Evolutionary conservation across 2,888 invertebrate genomes (phyloP), one percentile per base, ranked within the genome.

Genomic region (Eupelmus urozonus): DNA sequence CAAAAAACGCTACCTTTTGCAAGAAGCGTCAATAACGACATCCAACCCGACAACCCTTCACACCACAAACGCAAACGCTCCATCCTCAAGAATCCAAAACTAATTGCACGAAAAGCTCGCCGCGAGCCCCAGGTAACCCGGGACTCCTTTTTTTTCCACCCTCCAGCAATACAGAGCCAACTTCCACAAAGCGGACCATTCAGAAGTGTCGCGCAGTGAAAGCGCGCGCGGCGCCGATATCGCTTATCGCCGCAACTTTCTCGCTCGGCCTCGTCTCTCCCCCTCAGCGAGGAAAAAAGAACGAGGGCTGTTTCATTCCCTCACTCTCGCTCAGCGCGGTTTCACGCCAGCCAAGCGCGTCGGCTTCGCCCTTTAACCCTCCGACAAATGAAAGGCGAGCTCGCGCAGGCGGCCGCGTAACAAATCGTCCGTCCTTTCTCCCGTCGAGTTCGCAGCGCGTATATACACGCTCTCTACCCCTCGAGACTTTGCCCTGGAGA

Each of bases 361-460:
- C 42, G 11, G 40, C 62, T 51, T 51, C 51, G 55, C 57, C 59
- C 59, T 69, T 34, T 25, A 13, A 23, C 23, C 60, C 29, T 16
- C 20, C 74, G 45, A 66, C 66, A 59, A 74, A 66, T 74, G 74
- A 74, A 74, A 74, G 74, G 16, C n/a, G 25, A 29, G 27, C 18
- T n/a, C 45, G 40, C 59, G 29, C 23, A n/a, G 11, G 49, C 34
- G 3, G 3, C 34, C 55, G 34, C 23, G 72, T 72, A 72, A 72
- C 72, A 72, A 72, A 72, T 72, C 55, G 72, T 27, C 72, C 63
- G 34, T 34, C 34, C 34, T 34, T 34, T 34, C 9, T 25, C 40
- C 69, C 70, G 13, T 70, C 59, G 27, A 59, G 62, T 63, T 63
- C 34, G 34, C 71, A 29, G 2, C 49, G 40, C 49, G 1, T 49